A percentile compares a stretch with the other conserved stretches of the same genome.
Evolutionary conservation across 2,113 vertebrate species (phyloP).

Genomic region (Lethenteron reissneri): DNA sequence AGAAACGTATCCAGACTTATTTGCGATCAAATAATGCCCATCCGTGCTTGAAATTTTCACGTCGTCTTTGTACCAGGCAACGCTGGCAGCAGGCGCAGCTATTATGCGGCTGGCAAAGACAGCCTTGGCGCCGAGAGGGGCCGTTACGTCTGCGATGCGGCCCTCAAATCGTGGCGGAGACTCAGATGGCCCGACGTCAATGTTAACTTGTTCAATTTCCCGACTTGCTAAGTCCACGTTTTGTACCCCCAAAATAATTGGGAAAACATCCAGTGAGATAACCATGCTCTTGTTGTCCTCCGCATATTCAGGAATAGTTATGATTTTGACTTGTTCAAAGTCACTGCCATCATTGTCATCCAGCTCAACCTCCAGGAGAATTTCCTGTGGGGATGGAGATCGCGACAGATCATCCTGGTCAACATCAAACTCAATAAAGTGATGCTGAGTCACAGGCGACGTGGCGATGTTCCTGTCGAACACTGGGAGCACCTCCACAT

Average conservation of each 20-base stretch:
- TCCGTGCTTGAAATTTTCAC: constrained; percentile 31
- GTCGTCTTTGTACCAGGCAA: constrained; percentile 66
- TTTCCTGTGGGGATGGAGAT: constrained; percentile 88
- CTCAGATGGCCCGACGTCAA: constrained; percentile 72
- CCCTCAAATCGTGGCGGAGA: constrained; percentile 76
- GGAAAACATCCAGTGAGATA: constrained; percentile 75
- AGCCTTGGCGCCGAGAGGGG: constrained; percentile 40
- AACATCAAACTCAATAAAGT: constrained; percentile 81
- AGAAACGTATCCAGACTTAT: constrained; percentile 50
- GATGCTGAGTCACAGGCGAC: constrained; percentile 75
- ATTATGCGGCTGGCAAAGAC: constrained; percentile 75
- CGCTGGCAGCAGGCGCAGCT: constrained; percentile 50
- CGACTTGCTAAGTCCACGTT: constrained; percentile 27
- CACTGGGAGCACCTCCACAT: constrained; percentile 45
- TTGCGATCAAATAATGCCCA: constrained; percentile 37
- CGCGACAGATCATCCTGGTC: constrained; percentile 52
- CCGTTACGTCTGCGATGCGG: constrained; percentile 48
- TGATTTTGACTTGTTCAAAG: constrained; percentile 94
- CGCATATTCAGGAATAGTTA: constrained; percentile 71
- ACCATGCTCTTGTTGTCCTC: constrained; percentile 84
- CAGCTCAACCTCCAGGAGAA: constrained; percentile 75
- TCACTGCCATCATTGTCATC: constrained; percentile 84
- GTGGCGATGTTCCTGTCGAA: constrained; percentile 38
- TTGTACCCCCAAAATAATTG: constrained; percentile 45
- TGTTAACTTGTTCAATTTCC: constrained; percentile 51